Base-by-base conservation (phyloP, 2,797 vertebrate genomes). In the Octomys mimax region DNA sequence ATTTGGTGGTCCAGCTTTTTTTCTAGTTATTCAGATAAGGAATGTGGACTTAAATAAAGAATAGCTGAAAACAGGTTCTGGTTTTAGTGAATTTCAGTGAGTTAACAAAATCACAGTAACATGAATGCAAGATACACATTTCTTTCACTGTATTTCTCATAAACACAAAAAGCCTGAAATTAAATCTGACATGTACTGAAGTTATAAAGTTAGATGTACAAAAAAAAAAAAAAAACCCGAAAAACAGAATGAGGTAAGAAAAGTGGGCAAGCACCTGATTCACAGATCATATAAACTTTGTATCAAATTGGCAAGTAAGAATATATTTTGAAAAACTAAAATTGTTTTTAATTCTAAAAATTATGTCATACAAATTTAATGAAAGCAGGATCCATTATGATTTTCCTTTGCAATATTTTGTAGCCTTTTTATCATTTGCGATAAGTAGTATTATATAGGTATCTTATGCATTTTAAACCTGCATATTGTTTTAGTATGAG, bases 1-100 rank as follows among this genome's bases (percentile, higher is more conserved):
- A 95, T 97, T 91, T 89, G 83, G 94, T 97, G 93, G 94, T 96
- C 79, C 87, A 57, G 54, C 92, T 68, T 96, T 97, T 96, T 97
- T 96, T 90, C 96, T 8, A 95, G 87, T 95, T 95, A 96, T 87
- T 95, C 78, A 93, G 85, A 95, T 64, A 93, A 95, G 54, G 64
- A 94, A 91, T 93, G 61, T 13, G 93, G 57, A 90, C 21, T 91
- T 70, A 97, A 97, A 87, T 59, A 95, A 95, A 42, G 13, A 95
- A 92, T 22, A 70, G 54, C 42, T 52, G 39, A 94, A 97, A 97
- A 91, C 78, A 94, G 36, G 46, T 91, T 95, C 64, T 83, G 28
- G 80, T 96, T 95, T 93, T 88, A 83, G 62, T 84, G 61, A 90
- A 59, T 96, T 88, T 94, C 28, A 54, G 61, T 80, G 42, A 90